A percentile compares a stretch with the other conserved stretches of the same genome.
phyloP scores from a whole-genome alignment of 2,888 invertebrate genomes.

The Tupiocoris notatus region DNA sequence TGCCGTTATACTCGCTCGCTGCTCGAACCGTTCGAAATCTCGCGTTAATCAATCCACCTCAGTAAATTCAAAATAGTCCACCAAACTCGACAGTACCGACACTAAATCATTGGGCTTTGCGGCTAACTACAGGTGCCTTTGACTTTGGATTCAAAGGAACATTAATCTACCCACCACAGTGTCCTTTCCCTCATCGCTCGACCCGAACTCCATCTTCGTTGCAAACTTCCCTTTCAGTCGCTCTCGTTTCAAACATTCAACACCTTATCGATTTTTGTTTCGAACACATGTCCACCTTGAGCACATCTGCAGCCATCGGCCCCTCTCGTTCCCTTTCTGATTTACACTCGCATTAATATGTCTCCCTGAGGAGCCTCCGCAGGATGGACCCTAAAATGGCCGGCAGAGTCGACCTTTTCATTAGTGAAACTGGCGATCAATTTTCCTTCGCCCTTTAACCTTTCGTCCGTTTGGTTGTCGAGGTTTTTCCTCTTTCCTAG shows the following conservation, averaged over 20 bases:
- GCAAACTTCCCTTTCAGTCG: neutral
- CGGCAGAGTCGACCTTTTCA: slow-evolving; percentile 24
- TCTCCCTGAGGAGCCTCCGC: slow-evolving; percentile 30
- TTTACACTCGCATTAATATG: slow-evolving; percentile 38
- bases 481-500: neutral
- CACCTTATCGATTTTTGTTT: slow-evolving; percentile 36
- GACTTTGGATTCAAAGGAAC: slow-evolving; percentile 13
- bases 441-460: slow-evolving; percentile 16
- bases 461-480: neutral
- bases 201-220: neutral
- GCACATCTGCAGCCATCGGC: slow-evolving; percentile 24
- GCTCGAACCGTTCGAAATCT: neutral
- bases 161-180: slow-evolving; percentile 15
- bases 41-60: neutral
- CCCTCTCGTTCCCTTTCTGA: slow-evolving; percentile 23
- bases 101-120: neutral
- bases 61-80: neutral
- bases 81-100: neutral
- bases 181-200: neutral
- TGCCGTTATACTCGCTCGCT: too few species aligned
- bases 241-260: neutral
- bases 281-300: slow-evolving; percentile 38
- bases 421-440: slow-evolving; percentile 15
- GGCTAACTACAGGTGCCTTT: slow-evolving; percentile 32
- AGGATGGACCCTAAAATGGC: neutral